Base-by-base conservation (phyloP, 2,888 invertebrate genomes). In the Orthosia incerta region DNA sequence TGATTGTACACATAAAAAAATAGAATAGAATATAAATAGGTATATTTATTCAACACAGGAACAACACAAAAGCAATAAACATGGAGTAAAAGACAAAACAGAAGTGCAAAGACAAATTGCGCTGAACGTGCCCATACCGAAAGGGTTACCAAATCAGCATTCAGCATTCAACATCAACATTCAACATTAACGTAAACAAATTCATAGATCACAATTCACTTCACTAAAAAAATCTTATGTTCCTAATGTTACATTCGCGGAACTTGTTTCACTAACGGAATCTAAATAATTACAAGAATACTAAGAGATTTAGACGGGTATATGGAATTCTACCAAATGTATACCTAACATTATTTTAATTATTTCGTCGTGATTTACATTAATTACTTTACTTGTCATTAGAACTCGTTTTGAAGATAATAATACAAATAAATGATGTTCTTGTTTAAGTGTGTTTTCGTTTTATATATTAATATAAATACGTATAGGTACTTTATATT, bases 331-430 rank as follows among this genome's bases (percentile, higher is more conserved):
- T 69, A 75, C 75, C 20, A 45, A 84, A 75, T n/a, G n/a, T 78
- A 53, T 81, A 76, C 60, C 71, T 63, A 77, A 79, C 62, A 81
- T 78, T 83, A 85, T 85, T 87, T 75, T 83, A 87, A 87, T 79
- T 75, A 75, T 75, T 75, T 75, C 56, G 50, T 18, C 4, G 61
- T 79, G 61, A 75, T 75, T 75, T 75, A 75, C 75, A 79, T 75
- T 75, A 79, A 75, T 71, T 75, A 79, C 69, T 60, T 77, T 48
- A 68, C 79, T 71, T 79, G 71, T 71, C 71, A 79, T 79, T 79
- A 45, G 18, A 79, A 76, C 80, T 73, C 18, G 80, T 79, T 79
- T 63, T 45, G 12, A 72, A 79, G 48, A 59, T 75, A 79, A 74
- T 76, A 76, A 80, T 76, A 66, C 9, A 18, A 12, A 53, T 85